A percentile compares a stretch with the other conserved stretches of the same genome.
Conservation (phyloP, 2,888 invertebrate genomes). For the Microplitis manilae region DNA sequence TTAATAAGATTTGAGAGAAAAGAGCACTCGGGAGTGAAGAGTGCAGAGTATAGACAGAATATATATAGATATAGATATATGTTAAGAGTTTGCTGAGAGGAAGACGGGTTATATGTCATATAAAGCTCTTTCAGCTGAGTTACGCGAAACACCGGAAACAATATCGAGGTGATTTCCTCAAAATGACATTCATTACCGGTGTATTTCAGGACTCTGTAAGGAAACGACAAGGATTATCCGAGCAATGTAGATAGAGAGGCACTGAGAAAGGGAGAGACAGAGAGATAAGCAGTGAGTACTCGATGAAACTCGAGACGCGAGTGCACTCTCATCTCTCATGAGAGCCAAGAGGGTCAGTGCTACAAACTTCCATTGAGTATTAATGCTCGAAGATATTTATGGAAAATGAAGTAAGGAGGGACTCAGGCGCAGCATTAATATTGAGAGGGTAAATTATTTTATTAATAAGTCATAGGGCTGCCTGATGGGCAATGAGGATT, state of each 20-base stretch:
- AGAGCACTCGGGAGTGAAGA: background rate
- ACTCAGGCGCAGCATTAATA: no score
- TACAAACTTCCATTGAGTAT: background rate
- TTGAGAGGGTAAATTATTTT: no score
- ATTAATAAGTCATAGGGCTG: no score
- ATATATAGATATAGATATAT: constrained; percentile 6
- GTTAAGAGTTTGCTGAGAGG: background rate
- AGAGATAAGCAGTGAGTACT: background rate
- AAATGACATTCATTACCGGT: constrained; percentile 45
- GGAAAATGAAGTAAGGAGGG: background rate
- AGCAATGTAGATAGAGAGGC: background rate
- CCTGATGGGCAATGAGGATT: no score
- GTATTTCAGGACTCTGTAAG: constrained; percentile 28
- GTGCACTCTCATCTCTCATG: background rate
- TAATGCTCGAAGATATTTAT: background rate
- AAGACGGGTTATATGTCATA: constrained; percentile 14
- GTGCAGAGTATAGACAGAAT: background rate
- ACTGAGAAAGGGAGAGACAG: background rate
- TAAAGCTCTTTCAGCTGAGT: constrained; percentile 29
- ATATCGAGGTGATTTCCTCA: constrained; percentile 43
- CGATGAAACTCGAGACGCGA: background rate
- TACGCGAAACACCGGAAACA: constrained; percentile 42
- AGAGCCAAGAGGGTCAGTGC: background rate
- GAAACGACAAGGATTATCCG: constrained; percentile 37
- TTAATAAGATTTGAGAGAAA: constrained; percentile 3